Base-by-base conservation (phyloP, 2,797 vertebrate species). In the Cirrhinus molitorella region DNA sequence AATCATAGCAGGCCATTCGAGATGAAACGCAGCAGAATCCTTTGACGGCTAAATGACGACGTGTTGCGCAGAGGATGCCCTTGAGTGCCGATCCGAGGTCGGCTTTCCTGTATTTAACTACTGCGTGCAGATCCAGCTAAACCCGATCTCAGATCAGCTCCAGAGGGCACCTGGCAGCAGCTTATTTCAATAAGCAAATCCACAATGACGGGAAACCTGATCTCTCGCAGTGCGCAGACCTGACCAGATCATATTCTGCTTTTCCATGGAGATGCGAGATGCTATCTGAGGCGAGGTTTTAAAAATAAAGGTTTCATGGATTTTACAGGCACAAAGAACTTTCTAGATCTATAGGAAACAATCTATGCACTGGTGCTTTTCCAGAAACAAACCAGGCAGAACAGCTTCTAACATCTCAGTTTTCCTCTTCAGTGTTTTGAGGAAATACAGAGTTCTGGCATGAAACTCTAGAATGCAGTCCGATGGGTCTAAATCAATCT, bases 41-140 rank as follows among this genome's bases (percentile, higher is more conserved):
- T 85, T 83, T 87, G 84, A 75, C 76, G 67, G 1, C 71, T 84
- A 61, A 31, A 63, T 80, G 84, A 78, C 65, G 65, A 45, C 65
- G 11, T 63, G 66, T 23, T 45, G 66, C 6, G 9, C 67, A 59
- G 12, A 34, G 13, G 67, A 47, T 71, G 71, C 70, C 80, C 80
- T 82, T 55, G 71, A 66, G 71, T 17, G 0, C 80, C 16, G 61
- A 67, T 82, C 80, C 19, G 2, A 23, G 71, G 61, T 75, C 80
- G 12, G 57, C 59, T 61, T 53, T 25, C 11, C 11, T 34, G 31
- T 25, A 53, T 82, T 82, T 21, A 74, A 66, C 80, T 7, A 13
- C n/a, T 43, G 17, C 17, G 1, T n/a, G 71, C 71, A 40, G 17
- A 75, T 82, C 43, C 59, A 37, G 43, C 55, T 25, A 34, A 63